Conservation (phyloP, 92 coral and sea anemone species). For the Epizoanthus fatuus region DNA sequence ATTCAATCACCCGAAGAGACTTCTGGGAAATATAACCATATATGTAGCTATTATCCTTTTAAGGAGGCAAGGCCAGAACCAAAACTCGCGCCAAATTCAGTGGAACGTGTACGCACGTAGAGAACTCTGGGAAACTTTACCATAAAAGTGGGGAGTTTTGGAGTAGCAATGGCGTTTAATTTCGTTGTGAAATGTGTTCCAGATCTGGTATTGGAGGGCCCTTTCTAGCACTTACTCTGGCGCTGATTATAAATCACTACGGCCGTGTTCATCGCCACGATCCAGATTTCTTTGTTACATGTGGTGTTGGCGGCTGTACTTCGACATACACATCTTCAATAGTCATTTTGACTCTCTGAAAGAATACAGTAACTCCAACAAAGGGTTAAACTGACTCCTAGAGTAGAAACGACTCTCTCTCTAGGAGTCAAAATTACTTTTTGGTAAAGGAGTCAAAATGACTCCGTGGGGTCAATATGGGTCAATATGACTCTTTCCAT, state of each 20-base stretch:
- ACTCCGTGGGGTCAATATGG: too few species aligned
- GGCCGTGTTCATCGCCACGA: slow-evolving; percentile 68
- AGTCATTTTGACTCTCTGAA: too few species aligned
- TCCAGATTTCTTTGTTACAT: slow-evolving; percentile 57
- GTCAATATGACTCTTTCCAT: too few species aligned
- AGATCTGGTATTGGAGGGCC: slow-evolving; percentile 28
- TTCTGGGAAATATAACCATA: slow-evolving; percentile 4
- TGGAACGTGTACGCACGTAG: background rate
- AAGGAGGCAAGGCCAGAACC: too few species aligned
- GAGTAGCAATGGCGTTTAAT: slow-evolving; percentile 10
- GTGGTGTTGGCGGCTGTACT: slow-evolving; percentile 37
- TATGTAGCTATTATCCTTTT: slow-evolving; percentile 28
- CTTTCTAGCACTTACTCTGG: slow-evolving; percentile 38
- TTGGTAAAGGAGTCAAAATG: too few species aligned
- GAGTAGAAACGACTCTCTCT: too few species aligned
- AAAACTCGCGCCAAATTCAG: background rate
- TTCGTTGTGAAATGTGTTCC: slow-evolving; percentile 39
- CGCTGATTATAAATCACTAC: slow-evolving; percentile 54
- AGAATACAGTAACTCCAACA: too few species aligned
- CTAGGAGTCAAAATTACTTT: too few species aligned
- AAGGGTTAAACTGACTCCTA: too few species aligned
- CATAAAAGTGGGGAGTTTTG: background rate
- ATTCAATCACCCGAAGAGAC: background rate
- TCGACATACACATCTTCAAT: slow-evolving; percentile 29
- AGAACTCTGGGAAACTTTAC: background rate